Evolutionary conservation across 2,113 vertebrate genomes (phyloP), one percentile per base, ranked within the genome.

Genomic region (Egretta garzetta): DNA sequence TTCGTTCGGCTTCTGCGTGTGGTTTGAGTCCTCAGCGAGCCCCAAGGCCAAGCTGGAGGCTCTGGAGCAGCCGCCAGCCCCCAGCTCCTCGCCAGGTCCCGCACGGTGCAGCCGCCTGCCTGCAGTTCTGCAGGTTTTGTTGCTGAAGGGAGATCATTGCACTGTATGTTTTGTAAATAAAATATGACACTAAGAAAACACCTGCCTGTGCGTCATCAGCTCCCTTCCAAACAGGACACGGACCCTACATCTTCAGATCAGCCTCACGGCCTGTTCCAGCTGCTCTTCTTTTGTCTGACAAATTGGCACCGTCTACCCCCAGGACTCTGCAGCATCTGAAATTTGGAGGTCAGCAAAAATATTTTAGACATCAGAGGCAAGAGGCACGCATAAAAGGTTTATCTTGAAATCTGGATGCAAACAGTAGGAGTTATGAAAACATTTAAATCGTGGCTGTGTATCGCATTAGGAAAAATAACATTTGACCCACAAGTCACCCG

Each of bases 121-220:
- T 52, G 20, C 50, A 39, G 71, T 43, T 41, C 14, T 47, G 33
- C 49, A 6, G 30, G 58, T 64, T 80, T 74, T 74, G 47, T 14
- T 86, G 74, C 90, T 74, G 85, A 47, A 95, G 50, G 77, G 81
- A 93, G 76, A 91, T 56, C 41, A 5, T 3, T 4, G 56, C 68
- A 2, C 37, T 18, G 68, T 9, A 15, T 84, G 70, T 96, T 96
- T 95, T 60, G 76, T 95, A 95, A 97, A 97, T 95, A 95, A 93
- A 97, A 96, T 37, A 89, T 33, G 89, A 97, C 60, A 92, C 96
- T 94, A 94, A 95, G 86, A 95, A 96, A 96, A 96, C 58, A 94
- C 68, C 73, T 41, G 86, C 67, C 72, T 41, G 68, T 86, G 95
- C 88, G 85, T 96, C 92, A 95, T 21, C 83, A 47, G 9, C 88